Evolutionary conservation across 2,797 vertebrate species (phyloP), one percentile per base, ranked within the genome.

Genomic region (Thamnophis elegans): DNA sequence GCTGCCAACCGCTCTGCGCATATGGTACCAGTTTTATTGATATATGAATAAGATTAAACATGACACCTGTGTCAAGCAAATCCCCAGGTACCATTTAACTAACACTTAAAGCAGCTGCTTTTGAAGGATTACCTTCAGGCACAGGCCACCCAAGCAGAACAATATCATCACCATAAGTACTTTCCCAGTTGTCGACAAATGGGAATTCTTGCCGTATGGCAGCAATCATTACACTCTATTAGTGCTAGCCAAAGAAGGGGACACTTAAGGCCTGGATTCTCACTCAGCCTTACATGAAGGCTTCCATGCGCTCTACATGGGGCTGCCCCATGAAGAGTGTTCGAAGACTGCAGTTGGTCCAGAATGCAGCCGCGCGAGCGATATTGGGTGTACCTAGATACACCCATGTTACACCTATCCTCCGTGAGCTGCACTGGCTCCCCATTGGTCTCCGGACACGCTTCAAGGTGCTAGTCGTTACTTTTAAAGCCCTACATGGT

Each of bases 71-170:
- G 98, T 98, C 97, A 97, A 97, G 97, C 0, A 89, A 97, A 97
- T 98, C 97, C 96, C 95, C 94, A 85, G 95, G 95, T 90, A 91
- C 95, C 96, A 97, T 97, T 98, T 98, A 98, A 97, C 97, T 95
- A 96, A 97, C 90, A 54, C 96, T 96, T 97, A 96, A 96, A 98
- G 97, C 98, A 98, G 98, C 98, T 98, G 98, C 96, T 96, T 96
- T 96, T 97, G 96, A 97, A 97, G 98, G 97, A 98, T 98, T 98
- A 98, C 97, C 97, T 97, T 97, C 90, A 96, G 96, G 95, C 95
- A 92, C 88, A 92, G 98, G 96, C 98, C 98, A 98, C 98, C 98
- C 98, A 98, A 93, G 98, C 97, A 97, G 98, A 98, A 98, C 97
- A 96, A 97, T 97, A 98, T 98, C 97, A 97, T 96, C 96, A 97